Evolutionary conservation across 2,888 invertebrate species (phyloP).

Genomic region (Slavum lentiscoides): DNA sequence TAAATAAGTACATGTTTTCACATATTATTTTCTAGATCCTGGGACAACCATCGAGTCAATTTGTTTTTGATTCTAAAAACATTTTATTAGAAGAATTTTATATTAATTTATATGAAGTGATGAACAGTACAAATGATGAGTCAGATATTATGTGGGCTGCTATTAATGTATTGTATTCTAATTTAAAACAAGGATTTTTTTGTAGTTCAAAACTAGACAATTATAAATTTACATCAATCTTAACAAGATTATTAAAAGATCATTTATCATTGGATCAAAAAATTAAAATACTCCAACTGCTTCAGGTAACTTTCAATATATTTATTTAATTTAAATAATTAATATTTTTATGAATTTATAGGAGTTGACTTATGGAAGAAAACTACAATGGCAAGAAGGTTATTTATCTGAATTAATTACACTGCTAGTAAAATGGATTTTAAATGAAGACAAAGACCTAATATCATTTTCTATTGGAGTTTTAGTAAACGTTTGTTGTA

Average conservation of each 20-base stretch:
- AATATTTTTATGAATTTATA: neutral
- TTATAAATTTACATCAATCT: slow-evolving; percentile 21
- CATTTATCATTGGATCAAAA: slow-evolving; percentile 27
- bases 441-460: slow-evolving; percentile 33
- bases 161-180: slow-evolving; percentile 31
- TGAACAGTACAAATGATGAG: slow-evolving; percentile 17
- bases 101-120: slow-evolving; percentile 41
- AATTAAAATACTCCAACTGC: slow-evolving; percentile 41
- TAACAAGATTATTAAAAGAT: slow-evolving; percentile 40
- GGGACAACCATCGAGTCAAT: slow-evolving; percentile 31
- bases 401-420: slow-evolving; percentile 35
- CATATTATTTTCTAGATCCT: slow-evolving; percentile 23
- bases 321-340: neutral
- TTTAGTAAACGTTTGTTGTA: slow-evolving; percentile 39
- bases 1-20: neutral
- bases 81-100: slow-evolving; percentile 23
- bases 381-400: slow-evolving; percentile 34
- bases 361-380: slow-evolving; percentile 33
- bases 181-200: slow-evolving; percentile 33
- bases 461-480: slow-evolving; percentile 35
- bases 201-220: neutral
- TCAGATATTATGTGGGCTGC: slow-evolving; percentile 38
- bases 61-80: slow-evolving; percentile 4
- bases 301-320: slow-evolving; percentile 30
- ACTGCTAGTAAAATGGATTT: slow-evolving; percentile 42